Percentiles rank a stretch among this genome's conserved stretches.
Evolutionary conservation across 2,888 invertebrate species (phyloP).

Genomic region (Hylaea fasciaria): DNA sequence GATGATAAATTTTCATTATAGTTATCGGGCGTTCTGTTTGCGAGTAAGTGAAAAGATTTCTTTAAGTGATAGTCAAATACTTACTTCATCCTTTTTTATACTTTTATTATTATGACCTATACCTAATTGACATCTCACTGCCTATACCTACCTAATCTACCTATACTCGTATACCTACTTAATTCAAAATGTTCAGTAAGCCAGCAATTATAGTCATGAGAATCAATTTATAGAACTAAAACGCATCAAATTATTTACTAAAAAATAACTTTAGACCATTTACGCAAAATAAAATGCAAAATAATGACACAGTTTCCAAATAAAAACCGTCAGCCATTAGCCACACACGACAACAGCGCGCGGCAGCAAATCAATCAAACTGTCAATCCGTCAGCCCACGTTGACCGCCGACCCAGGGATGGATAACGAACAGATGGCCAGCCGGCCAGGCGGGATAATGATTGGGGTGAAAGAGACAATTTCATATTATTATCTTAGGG

Average conservation of each 20-base stretch:
- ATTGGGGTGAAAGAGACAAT: conserved; percentile 2
- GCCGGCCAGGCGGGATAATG: background rate
- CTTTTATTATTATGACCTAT: no score
- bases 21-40: background rate
- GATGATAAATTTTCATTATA: conserved; percentile 5
- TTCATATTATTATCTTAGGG: conserved; percentile 2
- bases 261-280: no score
- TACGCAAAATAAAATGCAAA: background rate
- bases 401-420: conserved; percentile 44
- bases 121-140: no score
- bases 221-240: no score
- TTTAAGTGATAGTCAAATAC: no score
- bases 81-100: no score
- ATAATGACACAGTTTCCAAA: conserved; percentile 17
- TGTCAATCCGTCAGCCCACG: conserved; percentile 44
- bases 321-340: conserved; percentile 12
- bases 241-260: no score
- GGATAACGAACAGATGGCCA: conserved; percentile 25
- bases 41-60: background rate
- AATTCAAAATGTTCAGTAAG: no score
- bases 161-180: no score
- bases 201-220: no score
- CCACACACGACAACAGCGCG: conserved; percentile 30
- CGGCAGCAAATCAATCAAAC: conserved; percentile 52
- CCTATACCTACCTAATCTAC: no score